Base-by-base conservation (phyloP, 1,140 invertebrate species). In the Sminthurides bifidus region DNA sequence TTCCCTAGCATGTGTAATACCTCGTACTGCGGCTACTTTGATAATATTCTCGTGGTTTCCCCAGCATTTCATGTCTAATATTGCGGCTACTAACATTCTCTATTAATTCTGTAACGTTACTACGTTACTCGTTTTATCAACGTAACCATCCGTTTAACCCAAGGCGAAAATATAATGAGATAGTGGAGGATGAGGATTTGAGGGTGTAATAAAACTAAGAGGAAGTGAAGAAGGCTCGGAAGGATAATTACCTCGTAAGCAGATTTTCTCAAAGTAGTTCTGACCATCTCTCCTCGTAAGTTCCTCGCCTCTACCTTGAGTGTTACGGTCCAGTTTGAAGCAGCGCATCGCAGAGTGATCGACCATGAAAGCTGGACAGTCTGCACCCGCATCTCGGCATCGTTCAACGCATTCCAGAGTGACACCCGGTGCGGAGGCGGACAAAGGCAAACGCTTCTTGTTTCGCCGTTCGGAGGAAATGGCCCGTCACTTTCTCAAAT, bases 261-360 rank as follows among this genome's bases (percentile, higher is more conserved):
- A 76, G 35, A 76, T 70, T 53, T 76, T 76, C 58, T 76, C 75
- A 64, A 74, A 76, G 57, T 73, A 76, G 57, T 70, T 74, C 45
- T 70, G 68, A 3, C 70, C 72, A 37, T 72, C 69, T 29, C 69
- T 64, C 12, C 66, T 59, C 0, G 69, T 67, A 12, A 76, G 61
- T 21, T 74, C 72, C 23, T 68, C 67, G 1, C 68, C 67, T 8
- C 73, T 58, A 1, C 73, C 74, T 63, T 76, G 74, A 5, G 75
- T 73, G 58, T 75, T 76, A 5, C 74, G 60, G 57, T 75, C 74
- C 48, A 76, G 60, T 61, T 71, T 71, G 60, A 74, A 72, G 57
- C 74, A 76, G 44, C 72, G 66, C 67, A 66, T 71, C 52, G 63
- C 70, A 54, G 58, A 69, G 59, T 76, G 76, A 56, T 75, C 73